Evolutionary conservation across 30 jellyfish, hydroid and myxozoan genomes (phyloP).

Genomic region (Mastigias papua): DNA sequence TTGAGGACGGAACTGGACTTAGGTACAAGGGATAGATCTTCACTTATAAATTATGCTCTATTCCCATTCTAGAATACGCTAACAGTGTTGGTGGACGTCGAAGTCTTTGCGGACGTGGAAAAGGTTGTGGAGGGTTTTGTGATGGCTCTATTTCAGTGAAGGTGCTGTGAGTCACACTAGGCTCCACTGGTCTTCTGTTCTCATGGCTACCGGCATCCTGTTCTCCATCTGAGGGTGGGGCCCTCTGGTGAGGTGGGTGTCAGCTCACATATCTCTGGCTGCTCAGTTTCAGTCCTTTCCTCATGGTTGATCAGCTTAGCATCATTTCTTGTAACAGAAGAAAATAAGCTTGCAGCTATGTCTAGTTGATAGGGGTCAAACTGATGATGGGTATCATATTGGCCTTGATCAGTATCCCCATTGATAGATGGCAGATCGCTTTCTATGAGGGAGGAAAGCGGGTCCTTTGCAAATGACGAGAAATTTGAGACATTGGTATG

Average conservation of each 20-base stretch:
- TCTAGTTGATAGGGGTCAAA: conserved; percentile 1
- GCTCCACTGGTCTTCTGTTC: neutral
- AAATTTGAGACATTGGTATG: neutral
- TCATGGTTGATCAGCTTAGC: neutral
- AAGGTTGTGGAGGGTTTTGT: neutral
- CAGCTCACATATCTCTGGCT: neutral
- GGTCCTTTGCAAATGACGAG: neutral
- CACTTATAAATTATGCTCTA: neutral
- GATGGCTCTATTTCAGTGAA: neutral
- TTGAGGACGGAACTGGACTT: neutral
- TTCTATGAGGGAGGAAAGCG: neutral
- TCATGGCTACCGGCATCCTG: conserved; percentile 1
- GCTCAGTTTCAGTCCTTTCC: neutral
- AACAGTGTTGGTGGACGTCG: conserved; percentile 19
- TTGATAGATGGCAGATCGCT: neutral
- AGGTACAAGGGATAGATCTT: neutral
- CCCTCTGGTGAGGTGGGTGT: neutral
- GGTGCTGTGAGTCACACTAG: conserved; percentile 2
- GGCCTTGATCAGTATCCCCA: neutral
- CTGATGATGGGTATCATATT: neutral
- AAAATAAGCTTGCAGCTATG: neutral
- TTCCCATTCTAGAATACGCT: neutral
- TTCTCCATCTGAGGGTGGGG: neutral
- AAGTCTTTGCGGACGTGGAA: conserved; percentile 15
- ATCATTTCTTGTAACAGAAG: conserved; percentile 10